phyloP scores from a whole-genome alignment of 2,888 invertebrate genomes.

The Serripes groenlandicus region DNA sequence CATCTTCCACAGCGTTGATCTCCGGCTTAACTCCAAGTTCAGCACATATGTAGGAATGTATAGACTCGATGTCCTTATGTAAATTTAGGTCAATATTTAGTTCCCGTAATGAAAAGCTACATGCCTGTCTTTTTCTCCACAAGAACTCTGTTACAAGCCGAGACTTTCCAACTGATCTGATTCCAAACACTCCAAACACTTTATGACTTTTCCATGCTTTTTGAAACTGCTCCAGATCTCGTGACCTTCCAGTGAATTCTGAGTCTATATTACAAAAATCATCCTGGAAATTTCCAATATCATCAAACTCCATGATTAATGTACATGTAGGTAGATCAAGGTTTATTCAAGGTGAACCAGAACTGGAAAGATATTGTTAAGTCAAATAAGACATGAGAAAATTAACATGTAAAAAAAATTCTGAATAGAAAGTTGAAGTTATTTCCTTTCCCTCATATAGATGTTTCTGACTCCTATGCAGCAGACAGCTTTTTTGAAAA shows the following conservation, averaged over 20 bases:
- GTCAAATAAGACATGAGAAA: no score
- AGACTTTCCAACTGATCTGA: slow-evolving; percentile 68
- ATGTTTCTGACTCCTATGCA: no score
- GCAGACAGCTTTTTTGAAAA: neutral
- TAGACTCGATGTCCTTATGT: slow-evolving; percentile 10
- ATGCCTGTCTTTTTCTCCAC: neutral
- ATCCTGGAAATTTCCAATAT: neutral
- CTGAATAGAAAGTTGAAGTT: no score
- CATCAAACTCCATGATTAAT: slow-evolving; percentile 6
- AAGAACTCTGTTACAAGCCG: slow-evolving; percentile 61
- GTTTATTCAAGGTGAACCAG: no score
- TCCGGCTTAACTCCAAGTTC: slow-evolving; percentile 37
- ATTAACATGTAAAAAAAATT: no score
- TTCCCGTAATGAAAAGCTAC: neutral
- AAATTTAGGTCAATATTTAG: slow-evolving; percentile 35
- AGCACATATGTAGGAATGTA: slow-evolving; percentile 46
- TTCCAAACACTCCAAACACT: slow-evolving; percentile 69
- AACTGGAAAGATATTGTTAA: no score
- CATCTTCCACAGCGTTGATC: slow-evolving; percentile 3
- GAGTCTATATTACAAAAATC: slow-evolving; percentile 36
- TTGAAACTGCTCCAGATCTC: slow-evolving; percentile 39
- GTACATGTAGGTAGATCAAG: neutral
- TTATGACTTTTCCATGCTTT: slow-evolving; percentile 49
- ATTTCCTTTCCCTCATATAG: no score
- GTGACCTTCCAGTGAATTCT: slow-evolving; percentile 61